Base-by-base conservation (phyloP, 2,888 invertebrate genomes). In the Euspilapteryx auroguttella region DNA sequence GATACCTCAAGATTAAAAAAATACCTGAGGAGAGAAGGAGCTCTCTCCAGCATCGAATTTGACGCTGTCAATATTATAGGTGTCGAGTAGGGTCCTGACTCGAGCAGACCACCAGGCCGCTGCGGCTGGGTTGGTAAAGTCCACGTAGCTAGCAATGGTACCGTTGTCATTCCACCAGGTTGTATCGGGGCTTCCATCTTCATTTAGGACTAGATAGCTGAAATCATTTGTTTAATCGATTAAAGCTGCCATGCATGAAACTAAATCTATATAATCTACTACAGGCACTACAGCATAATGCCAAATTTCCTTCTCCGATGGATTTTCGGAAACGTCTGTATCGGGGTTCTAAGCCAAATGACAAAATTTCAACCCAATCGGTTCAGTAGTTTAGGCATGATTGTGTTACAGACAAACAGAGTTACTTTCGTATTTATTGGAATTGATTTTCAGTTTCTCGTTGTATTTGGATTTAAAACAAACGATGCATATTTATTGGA, bases 21-120 rank as follows among this genome's bases (percentile, higher is more conserved):
- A n/a, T 32, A 81, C 75, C 54, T 81, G 75, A 2, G 86, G 85
- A 1, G 82, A 53, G 66, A 80, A 87, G 31, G 81, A 80, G 12
- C 76, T 68, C 55, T 90, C 89, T 8, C 90, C 92, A 14, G 88
- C 90, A 44, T 91, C 89, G 45, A 90, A 90, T 57, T 90, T 90
- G 40, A 88, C 85, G 37, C 86, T 83, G 39, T 87, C 85, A 11
- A 92, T 80, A 2, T 81, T 83, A 28, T 82, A 80, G 5, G 76
- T 63, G 0, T 66, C 57, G 33, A 81, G 63, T 3, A 94, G 44
- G 5, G 46, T 45, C 34, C 56, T 69, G 12, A 83, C 54, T 29
- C 81, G 55, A 2, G 44, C 45, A 11, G 71, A 53, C 68, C 79
- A 84, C 84, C 85, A 85, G 77, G 82, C 44, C 0, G 78, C 77